A percentile compares a stretch with the other conserved stretches of the same genome.
These are phyloP conservation scores for Jacana jacana DNA, from an alignment of 2,113 vertebrate genomes.

Conservation along the genomic window DNA sequence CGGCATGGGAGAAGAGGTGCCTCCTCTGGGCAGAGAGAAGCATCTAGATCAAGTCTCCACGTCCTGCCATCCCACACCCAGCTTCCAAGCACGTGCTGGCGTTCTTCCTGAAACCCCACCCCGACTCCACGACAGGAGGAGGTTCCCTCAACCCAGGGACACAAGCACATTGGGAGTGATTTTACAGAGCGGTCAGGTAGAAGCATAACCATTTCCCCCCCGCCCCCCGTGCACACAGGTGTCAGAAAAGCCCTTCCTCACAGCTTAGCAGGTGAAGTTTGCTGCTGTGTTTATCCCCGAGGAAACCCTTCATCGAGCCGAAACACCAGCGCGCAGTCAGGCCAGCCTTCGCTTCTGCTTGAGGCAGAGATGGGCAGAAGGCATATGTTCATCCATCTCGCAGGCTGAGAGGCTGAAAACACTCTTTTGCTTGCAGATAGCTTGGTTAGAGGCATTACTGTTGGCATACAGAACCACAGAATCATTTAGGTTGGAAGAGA, in stretches of 20 bases:
- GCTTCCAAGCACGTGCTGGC: rapidly evolving
- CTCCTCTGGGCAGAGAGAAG: neutral
- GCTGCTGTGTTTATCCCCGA: neutral
- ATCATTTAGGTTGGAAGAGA: too few relatives aligned
- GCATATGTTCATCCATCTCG: neutral
- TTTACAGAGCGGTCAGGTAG: neutral
- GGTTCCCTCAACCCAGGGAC: neutral
- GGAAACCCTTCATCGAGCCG: neutral
- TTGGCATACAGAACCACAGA: too few relatives aligned
- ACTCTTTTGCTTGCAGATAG: neutral
- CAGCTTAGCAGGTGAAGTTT: neutral
- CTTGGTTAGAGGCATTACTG: neutral
- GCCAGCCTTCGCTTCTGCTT: constrained; percentile 8
- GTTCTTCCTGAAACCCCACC: rapidly evolving
- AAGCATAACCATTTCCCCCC: neutral
- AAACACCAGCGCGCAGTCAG: neutral
- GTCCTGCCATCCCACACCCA: neutral
- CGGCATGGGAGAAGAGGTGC: neutral
- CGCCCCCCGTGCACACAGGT: neutral
- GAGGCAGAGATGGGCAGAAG: neutral
- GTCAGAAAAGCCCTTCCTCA: neutral
- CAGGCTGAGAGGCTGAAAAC: neutral
- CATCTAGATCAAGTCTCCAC: rapidly evolving
- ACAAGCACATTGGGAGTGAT: neutral
- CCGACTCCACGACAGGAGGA: rapidly evolving